phyloP scores from a whole-genome alignment of 2,888 invertebrate genomes.

The Himalopsyche tibetana region DNA sequence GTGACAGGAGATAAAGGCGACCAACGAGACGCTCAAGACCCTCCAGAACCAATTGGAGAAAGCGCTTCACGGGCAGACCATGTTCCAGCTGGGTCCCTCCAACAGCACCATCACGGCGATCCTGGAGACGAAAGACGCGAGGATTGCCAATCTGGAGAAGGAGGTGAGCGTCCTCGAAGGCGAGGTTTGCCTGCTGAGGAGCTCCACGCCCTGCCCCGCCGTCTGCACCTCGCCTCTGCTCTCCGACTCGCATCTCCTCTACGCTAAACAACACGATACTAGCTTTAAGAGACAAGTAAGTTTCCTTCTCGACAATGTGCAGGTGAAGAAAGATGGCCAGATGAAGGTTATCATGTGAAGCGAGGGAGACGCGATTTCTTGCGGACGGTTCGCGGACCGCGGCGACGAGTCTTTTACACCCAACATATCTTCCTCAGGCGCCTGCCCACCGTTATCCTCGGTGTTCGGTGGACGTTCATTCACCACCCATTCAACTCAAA shows the following conservation, averaged over 20 bases:
- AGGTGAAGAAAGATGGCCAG: slow-evolving; percentile 84
- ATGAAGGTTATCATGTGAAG: slow-evolving; percentile 70
- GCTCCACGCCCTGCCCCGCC: slow-evolving; percentile 66
- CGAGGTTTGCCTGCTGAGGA: slow-evolving; percentile 79
- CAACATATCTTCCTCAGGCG: background rate
- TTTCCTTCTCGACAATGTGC: slow-evolving; percentile 88
- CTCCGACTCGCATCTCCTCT: slow-evolving; percentile 68
- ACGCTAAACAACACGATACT: slow-evolving; percentile 76
- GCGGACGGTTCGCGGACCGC: slow-evolving; percentile 37
- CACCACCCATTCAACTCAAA: too few relatives aligned
- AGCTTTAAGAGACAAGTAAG: slow-evolving; percentile 90
- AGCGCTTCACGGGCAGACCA: slow-evolving; percentile 79
- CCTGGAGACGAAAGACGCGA: slow-evolving; percentile 90
- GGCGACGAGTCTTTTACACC: background rate
- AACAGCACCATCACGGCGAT: slow-evolving; percentile 86
- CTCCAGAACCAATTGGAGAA: slow-evolving; percentile 88
- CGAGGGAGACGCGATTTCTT: slow-evolving; percentile 45
- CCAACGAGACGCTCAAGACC: slow-evolving; percentile 89
- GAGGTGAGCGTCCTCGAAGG: slow-evolving; percentile 88
- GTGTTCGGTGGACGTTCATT: slow-evolving; percentile 25
- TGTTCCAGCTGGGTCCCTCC: slow-evolving; percentile 74
- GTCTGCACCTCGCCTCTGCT: slow-evolving; percentile 71
- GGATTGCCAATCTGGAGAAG: slow-evolving; percentile 91
- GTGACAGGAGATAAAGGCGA: slow-evolving; percentile 87
- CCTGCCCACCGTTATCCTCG: background rate